A percentile compares a stretch with the other conserved stretches of the same genome.
These are phyloP conservation scores for Xenus cinereus DNA, from an alignment of 2,113 vertebrate genomes.

Conservation along the genomic window DNA sequence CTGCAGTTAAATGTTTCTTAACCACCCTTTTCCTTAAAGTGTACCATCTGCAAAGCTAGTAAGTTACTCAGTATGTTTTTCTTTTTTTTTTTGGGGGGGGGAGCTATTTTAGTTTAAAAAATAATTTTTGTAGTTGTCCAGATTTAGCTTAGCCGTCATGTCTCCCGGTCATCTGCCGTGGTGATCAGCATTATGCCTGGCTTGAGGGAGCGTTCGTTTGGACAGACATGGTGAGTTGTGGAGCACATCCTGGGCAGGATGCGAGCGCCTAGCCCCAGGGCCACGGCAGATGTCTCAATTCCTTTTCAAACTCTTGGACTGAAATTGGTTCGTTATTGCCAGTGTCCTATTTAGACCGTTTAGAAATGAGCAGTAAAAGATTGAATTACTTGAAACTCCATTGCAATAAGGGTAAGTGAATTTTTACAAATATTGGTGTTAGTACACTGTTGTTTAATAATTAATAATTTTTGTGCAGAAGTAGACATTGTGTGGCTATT, in stretches of 20 bases:
- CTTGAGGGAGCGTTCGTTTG: not conserved
- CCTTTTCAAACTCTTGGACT: conserved; percentile 1
- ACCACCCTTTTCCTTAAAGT: not conserved
- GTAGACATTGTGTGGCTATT: not conserved
- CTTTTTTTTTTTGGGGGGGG: too few species aligned
- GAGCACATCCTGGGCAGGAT: not conserved
- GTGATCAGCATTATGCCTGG: not conserved
- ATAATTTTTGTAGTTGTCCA: not conserved
- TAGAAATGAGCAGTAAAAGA: not conserved
- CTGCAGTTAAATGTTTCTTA: not conserved
- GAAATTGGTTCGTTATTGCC: not conserved
- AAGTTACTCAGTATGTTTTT: not conserved
- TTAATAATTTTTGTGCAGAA: not conserved
- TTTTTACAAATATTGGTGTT: not conserved
- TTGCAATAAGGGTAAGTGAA: not conserved
- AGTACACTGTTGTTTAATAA: not conserved
- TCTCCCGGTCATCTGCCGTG: not conserved
- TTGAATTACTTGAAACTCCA: not conserved
- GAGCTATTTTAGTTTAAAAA: not conserved
- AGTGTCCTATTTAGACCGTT: not conserved
- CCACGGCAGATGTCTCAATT: conserved; percentile 26
- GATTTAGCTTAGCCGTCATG: not conserved
- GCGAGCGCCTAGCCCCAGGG: not conserved
- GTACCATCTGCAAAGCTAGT: not conserved
- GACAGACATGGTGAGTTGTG: not conserved